Evolutionary conservation across 2,888 invertebrate species (phyloP).

Genomic region (Chaitophorus viminalis): DNA sequence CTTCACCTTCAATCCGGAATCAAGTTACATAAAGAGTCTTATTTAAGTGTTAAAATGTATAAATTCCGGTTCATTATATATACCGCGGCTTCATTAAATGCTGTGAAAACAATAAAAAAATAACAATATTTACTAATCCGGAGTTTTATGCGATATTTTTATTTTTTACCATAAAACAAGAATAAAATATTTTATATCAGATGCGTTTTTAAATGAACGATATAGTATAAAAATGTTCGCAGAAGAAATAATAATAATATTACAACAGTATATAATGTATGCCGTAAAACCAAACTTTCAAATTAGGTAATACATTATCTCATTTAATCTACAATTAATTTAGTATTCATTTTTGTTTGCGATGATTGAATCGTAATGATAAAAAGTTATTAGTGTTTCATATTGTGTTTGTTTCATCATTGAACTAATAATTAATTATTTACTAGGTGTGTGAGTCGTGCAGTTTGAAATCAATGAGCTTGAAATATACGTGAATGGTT

Average conservation of each 20-base stretch:
- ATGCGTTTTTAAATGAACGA: not conserved
- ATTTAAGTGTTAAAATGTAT: not conserved
- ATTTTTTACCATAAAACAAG: conserved; percentile 19
- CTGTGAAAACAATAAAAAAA: conserved; percentile 27
- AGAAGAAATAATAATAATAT: not conserved
- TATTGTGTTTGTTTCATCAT: too few relatives aligned
- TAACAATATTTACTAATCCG: conserved; percentile 35
- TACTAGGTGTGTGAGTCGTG: too few relatives aligned
- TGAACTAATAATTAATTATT: too few relatives aligned
- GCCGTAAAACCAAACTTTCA: not conserved
- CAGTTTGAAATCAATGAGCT: too few relatives aligned
- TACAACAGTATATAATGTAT: not conserved
- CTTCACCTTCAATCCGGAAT: not conserved
- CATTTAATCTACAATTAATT: not conserved
- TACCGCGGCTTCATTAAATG: conserved; percentile 9
- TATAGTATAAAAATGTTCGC: not conserved
- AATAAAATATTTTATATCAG: conserved; percentile 37
- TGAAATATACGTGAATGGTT: too few relatives aligned
- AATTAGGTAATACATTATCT: not conserved
- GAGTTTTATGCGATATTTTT: conserved; percentile 24
- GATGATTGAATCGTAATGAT: too few relatives aligned
- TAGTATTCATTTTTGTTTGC: too few relatives aligned
- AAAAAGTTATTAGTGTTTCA: too few relatives aligned
- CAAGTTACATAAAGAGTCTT: not conserved
- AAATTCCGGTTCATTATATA: too few relatives aligned